These are phyloP conservation scores for Steromphala cineraria DNA, from an alignment of 2,888 invertebrate species.

Conservation along the genomic window DNA sequence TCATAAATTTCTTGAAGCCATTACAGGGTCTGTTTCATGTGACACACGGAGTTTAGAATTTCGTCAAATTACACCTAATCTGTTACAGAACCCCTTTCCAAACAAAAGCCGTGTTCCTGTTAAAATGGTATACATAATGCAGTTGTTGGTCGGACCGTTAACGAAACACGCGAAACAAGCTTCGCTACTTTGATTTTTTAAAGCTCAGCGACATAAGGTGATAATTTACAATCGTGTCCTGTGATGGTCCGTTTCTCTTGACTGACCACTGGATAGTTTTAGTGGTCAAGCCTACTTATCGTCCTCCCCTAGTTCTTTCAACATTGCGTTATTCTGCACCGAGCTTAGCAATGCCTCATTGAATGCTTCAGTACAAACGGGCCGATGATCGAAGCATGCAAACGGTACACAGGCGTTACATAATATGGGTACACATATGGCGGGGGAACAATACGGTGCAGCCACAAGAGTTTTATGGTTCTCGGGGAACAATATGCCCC, in stretches of 20 bases:
- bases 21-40: background rate
- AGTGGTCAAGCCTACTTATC: background rate
- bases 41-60: background rate
- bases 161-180: background rate
- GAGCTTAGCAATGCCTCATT: background rate
- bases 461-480: background rate
- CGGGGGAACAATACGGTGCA: background rate
- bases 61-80: background rate
- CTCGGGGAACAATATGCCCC: background rate
- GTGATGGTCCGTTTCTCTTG: constrained; percentile 8
- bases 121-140: background rate
- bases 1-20: background rate
- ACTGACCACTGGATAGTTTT: background rate
- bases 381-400: background rate
- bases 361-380: background rate
- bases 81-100: background rate
- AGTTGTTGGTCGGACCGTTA: background rate
- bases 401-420: background rate
- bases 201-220: background rate
- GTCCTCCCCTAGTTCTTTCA: background rate
- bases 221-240: background rate
- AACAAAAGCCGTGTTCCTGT: background rate
- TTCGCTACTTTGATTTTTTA: background rate
- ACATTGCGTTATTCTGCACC: background rate
- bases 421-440: background rate